Evolutionary conservation across 2,888 invertebrate genomes (phyloP).

Genomic region (Chalcosyrphus nemorum): DNA sequence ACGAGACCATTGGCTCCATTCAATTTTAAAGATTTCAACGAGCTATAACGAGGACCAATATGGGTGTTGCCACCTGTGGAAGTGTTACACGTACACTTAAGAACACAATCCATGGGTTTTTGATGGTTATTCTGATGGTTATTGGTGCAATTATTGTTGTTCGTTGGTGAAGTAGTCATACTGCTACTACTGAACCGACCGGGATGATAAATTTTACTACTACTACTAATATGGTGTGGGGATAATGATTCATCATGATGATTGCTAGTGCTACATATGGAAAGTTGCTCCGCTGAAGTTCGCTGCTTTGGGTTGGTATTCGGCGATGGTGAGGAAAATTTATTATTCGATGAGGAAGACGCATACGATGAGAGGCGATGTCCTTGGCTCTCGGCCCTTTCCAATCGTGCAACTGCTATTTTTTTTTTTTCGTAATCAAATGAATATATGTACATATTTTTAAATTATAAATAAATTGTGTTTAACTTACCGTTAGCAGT

Average conservation of each 20-base stretch:
- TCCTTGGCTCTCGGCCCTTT: conserved; percentile 75
- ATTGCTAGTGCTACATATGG: conserved; percentile 66
- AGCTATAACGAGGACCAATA: conserved; percentile 56
- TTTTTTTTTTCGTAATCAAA: background rate
- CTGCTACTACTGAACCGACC: conserved; percentile 66
- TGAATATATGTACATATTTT: background rate
- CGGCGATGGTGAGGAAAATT: conserved; percentile 69
- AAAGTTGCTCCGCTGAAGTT: conserved; percentile 70
- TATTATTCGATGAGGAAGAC: conserved; percentile 74
- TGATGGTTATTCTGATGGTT: conserved; percentile 54
- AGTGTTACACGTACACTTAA: conserved; percentile 74
- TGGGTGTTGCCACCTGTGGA: conserved; percentile 41
- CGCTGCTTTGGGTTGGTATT: conserved; percentile 60
- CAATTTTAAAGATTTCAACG: conserved; percentile 60
- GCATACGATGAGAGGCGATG: conserved; percentile 75
- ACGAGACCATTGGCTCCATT: conserved; percentile 53
- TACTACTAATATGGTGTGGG: conserved; percentile 72
- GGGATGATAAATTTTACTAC: conserved; percentile 64
- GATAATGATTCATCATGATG: conserved; percentile 74
- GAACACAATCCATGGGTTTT: conserved; percentile 64
- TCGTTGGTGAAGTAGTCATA: conserved; percentile 70
- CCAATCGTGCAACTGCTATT: conserved; percentile 66
- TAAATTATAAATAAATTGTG: background rate
- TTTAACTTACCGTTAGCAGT: conserved; percentile 66
- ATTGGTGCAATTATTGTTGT: conserved; percentile 54